Conservation (phyloP, 2,888 invertebrate genomes). For the Ichneumoninae sp. region DNA sequence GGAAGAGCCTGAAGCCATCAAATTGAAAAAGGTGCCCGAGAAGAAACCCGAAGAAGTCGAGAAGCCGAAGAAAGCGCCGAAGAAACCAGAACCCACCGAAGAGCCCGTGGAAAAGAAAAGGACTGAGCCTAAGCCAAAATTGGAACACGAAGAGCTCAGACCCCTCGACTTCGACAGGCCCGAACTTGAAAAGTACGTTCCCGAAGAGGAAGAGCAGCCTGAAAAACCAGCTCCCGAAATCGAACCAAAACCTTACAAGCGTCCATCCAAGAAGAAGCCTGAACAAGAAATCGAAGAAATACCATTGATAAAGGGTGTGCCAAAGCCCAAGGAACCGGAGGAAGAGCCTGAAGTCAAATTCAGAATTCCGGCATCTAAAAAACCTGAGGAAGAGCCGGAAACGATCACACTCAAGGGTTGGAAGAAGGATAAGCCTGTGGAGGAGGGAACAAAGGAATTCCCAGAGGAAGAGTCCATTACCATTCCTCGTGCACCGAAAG, state of each 20-base stretch:
- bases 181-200: conserved; percentile 81
- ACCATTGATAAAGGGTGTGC: conserved; percentile 81
- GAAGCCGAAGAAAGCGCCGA: conserved; percentile 76
- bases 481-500: conserved; percentile 62
- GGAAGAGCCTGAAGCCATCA: conserved; percentile 78
- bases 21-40: conserved; percentile 81
- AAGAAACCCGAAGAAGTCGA: conserved; percentile 78
- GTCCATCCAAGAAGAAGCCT: conserved; percentile 77
- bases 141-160: conserved; percentile 78
- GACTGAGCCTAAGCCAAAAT: conserved; percentile 73
- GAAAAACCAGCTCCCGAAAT: conserved; percentile 80
- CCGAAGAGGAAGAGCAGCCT: conserved; percentile 77
- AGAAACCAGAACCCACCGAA: conserved; percentile 74
- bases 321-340: conserved; percentile 83
- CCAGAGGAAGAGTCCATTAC: conserved; percentile 72
- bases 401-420: conserved; percentile 81
- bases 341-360: conserved; percentile 84
- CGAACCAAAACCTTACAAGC: conserved; percentile 75
- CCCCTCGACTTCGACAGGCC: conserved; percentile 80
- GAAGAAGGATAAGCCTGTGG: conserved; percentile 78
- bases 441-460: conserved; percentile 75
- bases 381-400: conserved; percentile 81
- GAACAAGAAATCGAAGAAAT: conserved; percentile 80
- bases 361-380: conserved; percentile 77
- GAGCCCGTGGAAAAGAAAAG: conserved; percentile 75